phyloP scores from a whole-genome alignment of 2,888 invertebrate genomes.

The Steinernema hermaphroditum region DNA sequence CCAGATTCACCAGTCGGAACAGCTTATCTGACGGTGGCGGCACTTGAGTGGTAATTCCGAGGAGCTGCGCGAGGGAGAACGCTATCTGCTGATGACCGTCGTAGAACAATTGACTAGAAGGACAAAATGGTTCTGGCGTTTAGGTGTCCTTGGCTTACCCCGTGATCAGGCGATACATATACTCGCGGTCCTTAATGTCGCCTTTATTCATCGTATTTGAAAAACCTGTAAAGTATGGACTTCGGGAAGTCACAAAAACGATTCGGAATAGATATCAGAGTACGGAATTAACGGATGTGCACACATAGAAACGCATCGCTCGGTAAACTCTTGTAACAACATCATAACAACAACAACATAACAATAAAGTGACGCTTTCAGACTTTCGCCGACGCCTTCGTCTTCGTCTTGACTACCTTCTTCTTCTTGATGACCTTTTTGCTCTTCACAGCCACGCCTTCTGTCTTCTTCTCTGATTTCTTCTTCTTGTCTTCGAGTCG shows the following conservation, averaged over 20 bases:
- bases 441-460: background rate
- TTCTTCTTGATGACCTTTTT: background rate
- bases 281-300: too few relatives aligned
- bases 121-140: too few relatives aligned
- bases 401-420: background rate
- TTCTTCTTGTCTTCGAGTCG: background rate
- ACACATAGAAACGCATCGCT: background rate
- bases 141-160: conserved; percentile 75
- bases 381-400: background rate
- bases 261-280: too few relatives aligned
- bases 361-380: conserved; percentile 25
- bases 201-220: conserved; percentile 48
- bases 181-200: conserved; percentile 83
- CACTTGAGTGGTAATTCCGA: conserved; percentile 73
- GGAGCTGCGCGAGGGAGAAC: conserved; percentile 75
- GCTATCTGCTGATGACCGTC: conserved; percentile 95
- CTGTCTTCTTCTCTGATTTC: background rate
- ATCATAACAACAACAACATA: conserved; percentile 16
- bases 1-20: conserved; percentile 74
- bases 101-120: conserved; percentile 87
- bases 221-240: background rate
- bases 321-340: background rate
- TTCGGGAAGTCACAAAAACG: too few relatives aligned
- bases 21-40: conserved; percentile 94
- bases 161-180: conserved; percentile 86